phyloP scores from a whole-genome alignment of 2,113 vertebrate species.

The Aleadryas rufinucha region DNA sequence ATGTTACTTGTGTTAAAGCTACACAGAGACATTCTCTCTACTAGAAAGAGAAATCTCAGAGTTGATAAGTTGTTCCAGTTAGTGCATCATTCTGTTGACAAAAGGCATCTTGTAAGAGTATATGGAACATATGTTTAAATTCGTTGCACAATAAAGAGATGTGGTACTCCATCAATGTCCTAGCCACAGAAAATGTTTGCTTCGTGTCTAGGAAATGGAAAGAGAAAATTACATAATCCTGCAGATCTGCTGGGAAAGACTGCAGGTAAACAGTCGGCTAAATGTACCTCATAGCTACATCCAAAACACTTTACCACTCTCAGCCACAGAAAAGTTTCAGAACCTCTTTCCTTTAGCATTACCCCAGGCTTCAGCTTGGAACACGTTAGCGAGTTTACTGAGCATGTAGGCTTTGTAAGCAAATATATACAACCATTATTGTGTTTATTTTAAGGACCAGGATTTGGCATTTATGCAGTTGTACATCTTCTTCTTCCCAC shows the following conservation, averaged over 20 bases:
- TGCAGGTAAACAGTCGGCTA: neutral
- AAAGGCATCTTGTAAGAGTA: neutral
- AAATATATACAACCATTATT: neutral
- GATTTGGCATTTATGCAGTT: conserved; percentile 93
- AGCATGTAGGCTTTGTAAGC: neutral
- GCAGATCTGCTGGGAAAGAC: neutral
- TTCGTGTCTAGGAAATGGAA: neutral
- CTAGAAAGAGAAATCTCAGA: neutral
- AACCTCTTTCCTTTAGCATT: neutral
- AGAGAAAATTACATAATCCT: neutral
- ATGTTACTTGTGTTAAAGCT: neutral
- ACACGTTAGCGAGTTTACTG: neutral
- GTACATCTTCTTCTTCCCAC: conserved; percentile 95
- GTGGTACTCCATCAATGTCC: rapidly evolving
- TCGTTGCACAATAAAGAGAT: neutral
- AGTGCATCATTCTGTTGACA: neutral
- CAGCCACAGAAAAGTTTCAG: neutral
- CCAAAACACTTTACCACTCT: neutral
- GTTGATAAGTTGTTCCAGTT: neutral
- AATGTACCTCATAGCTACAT: neutral
- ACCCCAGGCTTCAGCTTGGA: neutral
- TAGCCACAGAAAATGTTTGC: neutral
- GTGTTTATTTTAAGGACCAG: conserved; percentile 83
- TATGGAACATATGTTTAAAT: neutral
- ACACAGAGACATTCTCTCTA: neutral